Conservation (phyloP, 1,140 invertebrate genomes). For the Camponotus pennsylvanicus region DNA sequence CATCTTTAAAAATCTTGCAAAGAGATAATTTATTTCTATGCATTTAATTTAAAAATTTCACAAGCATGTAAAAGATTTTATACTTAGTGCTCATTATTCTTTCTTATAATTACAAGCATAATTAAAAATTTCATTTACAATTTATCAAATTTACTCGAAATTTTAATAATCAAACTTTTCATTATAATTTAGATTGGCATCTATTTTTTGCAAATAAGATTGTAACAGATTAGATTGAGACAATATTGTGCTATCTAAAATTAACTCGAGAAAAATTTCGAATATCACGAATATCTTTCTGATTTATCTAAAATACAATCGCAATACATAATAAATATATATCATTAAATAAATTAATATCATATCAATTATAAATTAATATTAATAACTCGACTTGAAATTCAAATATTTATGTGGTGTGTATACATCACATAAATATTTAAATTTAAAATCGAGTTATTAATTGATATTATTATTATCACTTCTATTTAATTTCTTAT, state of each 20-base stretch:
- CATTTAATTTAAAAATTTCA: neutral
- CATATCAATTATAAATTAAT: too few species aligned
- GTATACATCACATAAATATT: too few species aligned
- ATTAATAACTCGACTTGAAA: too few species aligned
- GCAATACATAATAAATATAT: too few species aligned
- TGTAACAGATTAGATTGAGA: conserved; percentile 2
- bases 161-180: neutral
- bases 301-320: too few species aligned
- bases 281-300: neutral
- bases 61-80: neutral
- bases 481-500: too few species aligned
- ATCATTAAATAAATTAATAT: too few species aligned
- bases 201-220: neutral
- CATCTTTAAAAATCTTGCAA: neutral
- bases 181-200: neutral
- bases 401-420: too few species aligned
- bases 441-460: too few species aligned
- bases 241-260: neutral
- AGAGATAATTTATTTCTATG: neutral
- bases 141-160: neutral
- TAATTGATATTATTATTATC: too few species aligned
- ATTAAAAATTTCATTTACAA: neutral
- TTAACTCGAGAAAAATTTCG: neutral
- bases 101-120: neutral
- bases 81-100: neutral